Conservation (phyloP, 2,888 invertebrate genomes). For the Meiosimyza platycephala region DNA sequence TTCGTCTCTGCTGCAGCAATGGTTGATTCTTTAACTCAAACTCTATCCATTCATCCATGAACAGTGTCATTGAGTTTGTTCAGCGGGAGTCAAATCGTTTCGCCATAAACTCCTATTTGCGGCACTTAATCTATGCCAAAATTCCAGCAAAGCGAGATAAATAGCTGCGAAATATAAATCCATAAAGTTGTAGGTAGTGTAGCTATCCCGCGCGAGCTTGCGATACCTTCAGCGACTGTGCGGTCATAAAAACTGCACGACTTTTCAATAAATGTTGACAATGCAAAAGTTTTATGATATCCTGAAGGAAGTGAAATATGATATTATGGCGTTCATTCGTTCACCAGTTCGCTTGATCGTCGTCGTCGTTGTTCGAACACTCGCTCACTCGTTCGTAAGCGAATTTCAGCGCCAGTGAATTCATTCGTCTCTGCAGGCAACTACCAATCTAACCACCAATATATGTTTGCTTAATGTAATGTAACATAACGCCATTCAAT, state of each 20-base stretch:
- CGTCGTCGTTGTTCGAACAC: constrained; percentile 10
- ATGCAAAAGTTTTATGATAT: constrained; percentile 66
- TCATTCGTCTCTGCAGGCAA: constrained; percentile 6
- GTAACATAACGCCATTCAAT: constrained; percentile 24
- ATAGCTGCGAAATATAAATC: constrained; percentile 63
- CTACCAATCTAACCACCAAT: neutral
- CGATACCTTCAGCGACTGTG: constrained; percentile 33
- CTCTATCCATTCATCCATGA: constrained; percentile 13
- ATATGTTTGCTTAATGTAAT: constrained; percentile 8
- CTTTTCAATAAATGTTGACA: constrained; percentile 68
- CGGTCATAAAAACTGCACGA: constrained; percentile 66
- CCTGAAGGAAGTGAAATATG: constrained; percentile 68
- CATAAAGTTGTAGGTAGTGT: constrained; percentile 50
- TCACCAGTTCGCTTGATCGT: neutral
- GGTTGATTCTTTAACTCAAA: constrained; percentile 6
- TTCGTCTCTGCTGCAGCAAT: neutral
- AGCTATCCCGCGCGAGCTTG: constrained; percentile 40
- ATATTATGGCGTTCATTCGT: constrained; percentile 57
- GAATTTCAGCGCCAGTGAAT: neutral
- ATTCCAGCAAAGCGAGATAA: constrained; percentile 61
- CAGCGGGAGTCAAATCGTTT: constrained; percentile 57
- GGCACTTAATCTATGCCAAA: constrained; percentile 65
- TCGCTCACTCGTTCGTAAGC: constrained; percentile 40
- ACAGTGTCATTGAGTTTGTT: constrained; percentile 31
- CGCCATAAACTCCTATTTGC: constrained; percentile 52